Evolutionary conservation across 2,113 vertebrate species (phyloP).

Genomic region (Suricata suricatta): DNA sequence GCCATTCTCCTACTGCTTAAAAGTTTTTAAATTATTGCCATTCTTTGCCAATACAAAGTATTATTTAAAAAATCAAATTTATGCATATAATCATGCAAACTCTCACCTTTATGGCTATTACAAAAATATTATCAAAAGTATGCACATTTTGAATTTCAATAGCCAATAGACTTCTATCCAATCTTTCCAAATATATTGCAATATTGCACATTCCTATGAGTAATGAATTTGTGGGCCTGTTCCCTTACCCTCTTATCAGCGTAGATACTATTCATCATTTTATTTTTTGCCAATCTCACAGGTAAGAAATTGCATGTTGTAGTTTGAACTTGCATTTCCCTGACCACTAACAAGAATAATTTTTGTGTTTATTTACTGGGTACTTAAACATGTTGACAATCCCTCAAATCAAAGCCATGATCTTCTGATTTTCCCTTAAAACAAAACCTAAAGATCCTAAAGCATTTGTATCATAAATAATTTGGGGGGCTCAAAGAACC

Average conservation of each 20-base stretch:
- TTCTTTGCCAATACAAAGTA: not conserved
- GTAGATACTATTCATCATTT: not conserved
- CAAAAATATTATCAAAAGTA: not conserved
- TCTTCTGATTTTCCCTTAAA: not conserved
- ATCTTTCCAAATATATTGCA: not conserved
- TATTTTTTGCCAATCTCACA: not conserved
- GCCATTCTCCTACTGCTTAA: not conserved
- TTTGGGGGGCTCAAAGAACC: not conserved
- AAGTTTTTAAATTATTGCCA: not conserved
- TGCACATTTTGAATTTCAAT: not conserved
- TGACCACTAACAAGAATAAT: not conserved
- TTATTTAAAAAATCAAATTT: not conserved
- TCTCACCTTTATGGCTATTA: not conserved
- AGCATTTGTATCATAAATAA: not conserved
- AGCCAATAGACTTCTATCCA: not conserved
- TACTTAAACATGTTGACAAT: not conserved
- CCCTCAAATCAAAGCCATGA: not conserved
- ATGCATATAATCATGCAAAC: not conserved
- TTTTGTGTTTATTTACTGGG: not conserved
- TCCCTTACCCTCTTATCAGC: not conserved
- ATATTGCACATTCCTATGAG: not conserved
- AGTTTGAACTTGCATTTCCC: not conserved
- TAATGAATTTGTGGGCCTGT: not conserved
- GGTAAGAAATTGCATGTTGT: not conserved
- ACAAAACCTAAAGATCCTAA: not conserved